Evolutionary conservation across 1,140 invertebrate species (phyloP).

Genomic region (Oscheius sp.): DNA sequence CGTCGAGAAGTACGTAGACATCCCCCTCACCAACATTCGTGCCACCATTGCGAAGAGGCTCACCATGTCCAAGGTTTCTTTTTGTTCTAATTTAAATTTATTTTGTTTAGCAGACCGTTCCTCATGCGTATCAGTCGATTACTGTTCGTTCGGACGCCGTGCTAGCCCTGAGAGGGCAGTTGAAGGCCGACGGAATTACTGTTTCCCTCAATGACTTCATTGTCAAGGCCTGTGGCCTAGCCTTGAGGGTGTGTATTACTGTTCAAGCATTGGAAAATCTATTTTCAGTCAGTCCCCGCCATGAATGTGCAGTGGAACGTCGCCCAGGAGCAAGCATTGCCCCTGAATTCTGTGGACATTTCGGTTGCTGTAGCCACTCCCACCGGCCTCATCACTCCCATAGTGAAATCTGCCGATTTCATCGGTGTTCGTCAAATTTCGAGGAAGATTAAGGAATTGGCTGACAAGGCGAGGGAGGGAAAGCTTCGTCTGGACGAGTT

Average conservation of each 20-base stretch:
- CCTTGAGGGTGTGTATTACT: neutral
- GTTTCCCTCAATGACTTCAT: constrained; percentile 32
- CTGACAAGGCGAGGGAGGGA: constrained; percentile 83
- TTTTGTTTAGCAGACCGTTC: constrained; percentile 20
- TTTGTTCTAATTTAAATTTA: neutral
- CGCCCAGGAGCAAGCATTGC: constrained; percentile 10
- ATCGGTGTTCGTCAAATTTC: constrained; percentile 18
- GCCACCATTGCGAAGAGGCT: constrained; percentile 23
- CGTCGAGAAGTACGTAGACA: constrained; percentile 11
- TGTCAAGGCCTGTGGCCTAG: constrained; percentile 18
- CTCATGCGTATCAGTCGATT: constrained; percentile 10
- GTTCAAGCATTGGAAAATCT: neutral
- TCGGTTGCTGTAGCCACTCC: constrained; percentile 94
- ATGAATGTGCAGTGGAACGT: constrained; percentile 16
- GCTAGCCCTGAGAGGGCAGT: neutral
- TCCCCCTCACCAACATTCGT: constrained; percentile 18
- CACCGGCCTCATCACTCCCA: constrained; percentile 92
- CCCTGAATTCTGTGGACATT: constrained; percentile 77
- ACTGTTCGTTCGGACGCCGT: constrained; percentile 5
- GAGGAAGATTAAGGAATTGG: constrained; percentile 67
- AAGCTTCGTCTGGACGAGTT: constrained; percentile 95
- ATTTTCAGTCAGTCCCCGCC: neutral
- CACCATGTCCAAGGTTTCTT: neutral
- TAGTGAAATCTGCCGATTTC: constrained; percentile 77
- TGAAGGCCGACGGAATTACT: constrained; percentile 13